Evolutionary conservation across 2,797 vertebrate genomes (phyloP).

Genomic region (Amazonetta brasiliensis): DNA sequence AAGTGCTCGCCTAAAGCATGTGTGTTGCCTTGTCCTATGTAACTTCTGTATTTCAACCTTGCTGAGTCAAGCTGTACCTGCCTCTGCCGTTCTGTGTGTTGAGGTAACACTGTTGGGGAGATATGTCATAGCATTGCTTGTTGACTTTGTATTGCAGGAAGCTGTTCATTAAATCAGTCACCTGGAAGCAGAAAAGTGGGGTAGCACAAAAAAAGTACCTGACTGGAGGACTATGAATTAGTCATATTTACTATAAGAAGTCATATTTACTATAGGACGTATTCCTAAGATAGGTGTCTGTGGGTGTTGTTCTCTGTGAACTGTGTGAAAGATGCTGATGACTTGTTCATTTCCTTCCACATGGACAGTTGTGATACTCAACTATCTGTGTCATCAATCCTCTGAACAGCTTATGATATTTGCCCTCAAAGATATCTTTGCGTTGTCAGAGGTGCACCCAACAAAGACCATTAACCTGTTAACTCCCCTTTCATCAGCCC

Average conservation of each 20-base stretch:
- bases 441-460: background rate
- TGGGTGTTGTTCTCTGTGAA: background rate
- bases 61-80: background rate
- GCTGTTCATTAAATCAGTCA: conserved; percentile 17
- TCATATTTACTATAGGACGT: conserved; percentile 43
- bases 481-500: background rate
- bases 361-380: background rate
- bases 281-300: conserved; percentile 25
- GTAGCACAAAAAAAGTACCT: conserved; percentile 21
- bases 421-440: background rate
- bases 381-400: background rate
- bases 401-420: background rate
- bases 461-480: accelerated
- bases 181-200: background rate
- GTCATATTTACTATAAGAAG: conserved; percentile 53
- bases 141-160: conserved; percentile 31
- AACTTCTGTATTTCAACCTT: background rate
- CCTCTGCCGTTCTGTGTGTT: background rate
- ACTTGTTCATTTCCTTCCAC: background rate
- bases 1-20: background rate
- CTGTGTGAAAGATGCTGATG: conserved; percentile 32
- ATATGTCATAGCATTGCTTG: background rate
- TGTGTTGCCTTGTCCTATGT: background rate
- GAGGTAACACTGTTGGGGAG: background rate
- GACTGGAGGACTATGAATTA: conserved; percentile 38